Percentiles rank a stretch among this genome's conserved stretches.
phyloP scores from a whole-genome alignment of 2,888 invertebrate species.

The Synanthedon vespiformis region DNA sequence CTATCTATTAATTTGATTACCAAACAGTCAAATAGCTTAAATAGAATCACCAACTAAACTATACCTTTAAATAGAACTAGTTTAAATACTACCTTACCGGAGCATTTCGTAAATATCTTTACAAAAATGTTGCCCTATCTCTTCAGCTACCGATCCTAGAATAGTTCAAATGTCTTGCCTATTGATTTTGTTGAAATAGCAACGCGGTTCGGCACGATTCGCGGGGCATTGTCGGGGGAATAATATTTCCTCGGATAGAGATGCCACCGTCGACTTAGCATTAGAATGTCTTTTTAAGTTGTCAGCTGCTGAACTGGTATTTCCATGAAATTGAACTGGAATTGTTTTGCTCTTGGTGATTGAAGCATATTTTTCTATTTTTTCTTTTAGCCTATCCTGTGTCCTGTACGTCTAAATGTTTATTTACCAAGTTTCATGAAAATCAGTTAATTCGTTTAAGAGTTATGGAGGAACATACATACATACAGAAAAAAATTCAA shows the following conservation, averaged over 20 bases:
- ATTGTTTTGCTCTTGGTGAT: not conserved
- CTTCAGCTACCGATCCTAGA: not conserved
- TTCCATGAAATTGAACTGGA: not conserved
- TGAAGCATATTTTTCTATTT: too few species aligned
- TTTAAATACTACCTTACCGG: too few species aligned
- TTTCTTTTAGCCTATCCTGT: too few species aligned
- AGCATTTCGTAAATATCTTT: not conserved
- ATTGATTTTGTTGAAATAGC: constrained; percentile 46
- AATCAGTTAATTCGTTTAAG: too few species aligned
- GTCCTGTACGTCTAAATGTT: too few species aligned
- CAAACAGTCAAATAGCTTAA: too few species aligned
- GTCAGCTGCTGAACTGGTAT: constrained; percentile 3
- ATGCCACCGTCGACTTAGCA: constrained; percentile 12
- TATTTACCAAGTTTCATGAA: too few species aligned
- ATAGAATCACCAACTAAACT: too few species aligned
- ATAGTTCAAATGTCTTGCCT: constrained; percentile 30
- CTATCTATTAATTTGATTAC: too few species aligned
- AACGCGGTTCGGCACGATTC: constrained; percentile 18
- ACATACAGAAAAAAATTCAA: too few species aligned
- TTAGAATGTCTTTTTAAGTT: constrained; percentile 18
- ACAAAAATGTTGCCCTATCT: not conserved
- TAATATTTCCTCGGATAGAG: constrained; percentile 15
- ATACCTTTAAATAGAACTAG: too few species aligned
- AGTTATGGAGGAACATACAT: too few species aligned
- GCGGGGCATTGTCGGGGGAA: constrained; percentile 15